A percentile compares a stretch with the other conserved stretches of the same genome.
Evolutionary conservation across 2,113 vertebrate species (phyloP).

Genomic region (Diadophis punctatus): DNA sequence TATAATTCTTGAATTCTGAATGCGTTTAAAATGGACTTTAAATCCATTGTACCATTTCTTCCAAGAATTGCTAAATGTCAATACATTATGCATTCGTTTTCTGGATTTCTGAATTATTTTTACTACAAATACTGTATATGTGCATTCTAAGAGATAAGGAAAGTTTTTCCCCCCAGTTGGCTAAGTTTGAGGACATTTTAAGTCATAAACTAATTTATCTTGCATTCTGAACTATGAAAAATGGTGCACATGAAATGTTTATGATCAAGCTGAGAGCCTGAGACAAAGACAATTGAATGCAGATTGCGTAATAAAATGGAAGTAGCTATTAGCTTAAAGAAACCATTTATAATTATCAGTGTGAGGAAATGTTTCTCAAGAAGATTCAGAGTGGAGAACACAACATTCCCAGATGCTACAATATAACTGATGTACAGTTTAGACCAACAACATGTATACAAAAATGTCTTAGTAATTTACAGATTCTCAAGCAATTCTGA

Average conservation of each 20-base stretch:
- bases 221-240: background rate
- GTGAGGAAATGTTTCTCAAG: slow-evolving; percentile 40
- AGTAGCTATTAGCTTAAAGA: slow-evolving; percentile 7
- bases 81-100: background rate
- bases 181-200: background rate
- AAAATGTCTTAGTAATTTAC: slow-evolving; percentile 65
- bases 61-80: background rate
- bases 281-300: background rate
- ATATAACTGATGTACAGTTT: slow-evolving; percentile 47
- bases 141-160: background rate
- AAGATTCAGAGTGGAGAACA: slow-evolving; percentile 31
- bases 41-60: background rate
- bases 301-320: slow-evolving; percentile 9
- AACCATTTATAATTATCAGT: slow-evolving; percentile 42
- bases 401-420: slow-evolving; percentile 44
- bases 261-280: background rate
- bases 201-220: background rate
- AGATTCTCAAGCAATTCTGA: slow-evolving; percentile 24
- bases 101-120: background rate
- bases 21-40: slow-evolving; percentile 32
- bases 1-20: background rate
- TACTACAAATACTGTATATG: background rate
- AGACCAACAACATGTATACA: slow-evolving; percentile 56
- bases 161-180: background rate
- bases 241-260: background rate